Evolutionary conservation across 2,797 vertebrate species (phyloP).

Genomic region (Taenioides sp.): DNA sequence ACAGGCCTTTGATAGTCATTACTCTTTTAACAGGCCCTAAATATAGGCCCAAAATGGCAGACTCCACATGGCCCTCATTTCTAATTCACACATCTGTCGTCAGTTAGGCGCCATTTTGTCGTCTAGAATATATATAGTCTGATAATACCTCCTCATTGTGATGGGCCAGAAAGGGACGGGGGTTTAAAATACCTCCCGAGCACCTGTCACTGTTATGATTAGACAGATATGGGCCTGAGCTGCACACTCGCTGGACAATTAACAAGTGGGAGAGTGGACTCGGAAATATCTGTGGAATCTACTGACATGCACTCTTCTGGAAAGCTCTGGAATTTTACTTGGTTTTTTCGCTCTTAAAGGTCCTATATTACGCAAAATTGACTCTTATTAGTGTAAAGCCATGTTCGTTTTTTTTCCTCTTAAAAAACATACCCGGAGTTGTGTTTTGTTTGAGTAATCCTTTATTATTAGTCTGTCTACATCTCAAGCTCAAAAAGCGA

Average conservation of each 20-base stretch:
- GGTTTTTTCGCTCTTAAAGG: not conserved
- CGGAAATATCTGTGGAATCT: not conserved
- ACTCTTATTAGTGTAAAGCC: too few species aligned
- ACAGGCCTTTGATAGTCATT: conserved; percentile 81
- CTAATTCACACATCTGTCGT: conserved; percentile 83
- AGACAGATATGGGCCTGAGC: conserved; percentile 19
- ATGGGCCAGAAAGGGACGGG: conserved; percentile 34
- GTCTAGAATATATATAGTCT: conserved; percentile 49
- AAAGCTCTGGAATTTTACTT: not conserved
- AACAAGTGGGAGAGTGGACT: conserved; percentile 14
- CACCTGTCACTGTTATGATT: conserved; percentile 60
- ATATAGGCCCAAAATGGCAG: conserved; percentile 80
- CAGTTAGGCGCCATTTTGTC: conserved; percentile 75
- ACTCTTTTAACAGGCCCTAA: conserved; percentile 82
- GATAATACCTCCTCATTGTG: conserved; percentile 47
- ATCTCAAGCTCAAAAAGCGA: too few species aligned
- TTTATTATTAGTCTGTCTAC: too few species aligned
- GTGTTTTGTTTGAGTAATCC: too few species aligned
- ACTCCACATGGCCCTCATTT: conserved; percentile 79
- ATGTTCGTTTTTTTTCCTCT: too few species aligned
- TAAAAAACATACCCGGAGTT: too few species aligned
- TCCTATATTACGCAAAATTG: too few species aligned
- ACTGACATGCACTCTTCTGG: not conserved
- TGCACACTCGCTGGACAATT: conserved; percentile 35
- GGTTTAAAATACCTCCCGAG: conserved; percentile 50